Conservation (phyloP, 64 coral and sea anemone species). For the Anthopleura sola region DNA sequence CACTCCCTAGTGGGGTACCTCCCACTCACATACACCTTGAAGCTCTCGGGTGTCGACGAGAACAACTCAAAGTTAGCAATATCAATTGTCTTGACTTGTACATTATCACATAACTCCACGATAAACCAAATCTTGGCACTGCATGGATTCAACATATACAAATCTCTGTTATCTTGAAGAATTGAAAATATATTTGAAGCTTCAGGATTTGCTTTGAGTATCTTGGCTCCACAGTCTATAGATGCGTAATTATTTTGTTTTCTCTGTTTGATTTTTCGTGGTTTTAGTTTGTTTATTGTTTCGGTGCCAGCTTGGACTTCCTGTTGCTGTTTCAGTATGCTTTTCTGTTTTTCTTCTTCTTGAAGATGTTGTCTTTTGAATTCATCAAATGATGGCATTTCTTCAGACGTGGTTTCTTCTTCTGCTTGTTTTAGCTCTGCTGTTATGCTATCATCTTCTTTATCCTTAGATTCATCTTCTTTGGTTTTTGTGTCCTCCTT, state of each 20-base stretch:
- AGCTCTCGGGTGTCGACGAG: constrained; percentile 56
- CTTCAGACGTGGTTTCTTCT: constrained; percentile 76
- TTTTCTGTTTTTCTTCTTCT: constrained; percentile 81
- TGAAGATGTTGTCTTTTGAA: constrained; percentile 82
- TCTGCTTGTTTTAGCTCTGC: constrained; percentile 78
- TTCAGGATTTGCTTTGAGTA: constrained; percentile 61
- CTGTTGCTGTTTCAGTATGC: constrained; percentile 47
- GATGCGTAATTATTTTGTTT: constrained; percentile 91
- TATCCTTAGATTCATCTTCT: constrained; percentile 6
- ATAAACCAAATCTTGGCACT: constrained; percentile 94
- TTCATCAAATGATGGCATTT: constrained; percentile 97
- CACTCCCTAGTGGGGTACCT: constrained; percentile 88
- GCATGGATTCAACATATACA: constrained; percentile 95
- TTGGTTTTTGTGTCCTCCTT: background rate
- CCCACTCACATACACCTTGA: constrained; percentile 75
- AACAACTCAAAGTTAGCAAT: constrained; percentile 93
- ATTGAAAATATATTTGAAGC: constrained; percentile 75
- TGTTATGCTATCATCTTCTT: constrained; percentile 79
- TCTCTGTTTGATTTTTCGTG: constrained; percentile 76
- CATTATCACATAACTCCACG: constrained; percentile 86
- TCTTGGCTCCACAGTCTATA: constrained; percentile 93
- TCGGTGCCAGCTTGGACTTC: background rate
- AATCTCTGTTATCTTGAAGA: constrained; percentile 82
- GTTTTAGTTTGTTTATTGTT: constrained; percentile 34
- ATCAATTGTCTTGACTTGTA: constrained; percentile 88